These are phyloP conservation scores for Napeogenes inachia DNA, from an alignment of 2,888 invertebrate genomes.

Conservation along the genomic window DNA sequence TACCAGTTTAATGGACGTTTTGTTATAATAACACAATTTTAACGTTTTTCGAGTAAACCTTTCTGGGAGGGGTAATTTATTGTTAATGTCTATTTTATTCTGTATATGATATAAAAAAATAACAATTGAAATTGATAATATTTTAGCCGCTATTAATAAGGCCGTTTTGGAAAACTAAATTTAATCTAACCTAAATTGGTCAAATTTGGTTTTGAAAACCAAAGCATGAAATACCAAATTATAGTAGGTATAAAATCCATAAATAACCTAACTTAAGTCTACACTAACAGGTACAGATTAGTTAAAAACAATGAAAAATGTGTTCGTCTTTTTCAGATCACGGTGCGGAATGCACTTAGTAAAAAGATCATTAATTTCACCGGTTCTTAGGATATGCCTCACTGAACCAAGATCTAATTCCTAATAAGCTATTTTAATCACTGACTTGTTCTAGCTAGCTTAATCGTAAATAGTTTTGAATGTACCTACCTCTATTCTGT, in stretches of 20 bases:
- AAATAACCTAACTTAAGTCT: neutral
- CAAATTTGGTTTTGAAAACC: no score
- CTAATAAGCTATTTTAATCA: conserved; percentile 18
- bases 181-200: no score
- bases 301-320: neutral
- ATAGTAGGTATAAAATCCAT: no score
- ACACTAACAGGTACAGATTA: neutral
- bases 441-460: no score
- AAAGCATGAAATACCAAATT: no score
- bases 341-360: conserved; percentile 45
- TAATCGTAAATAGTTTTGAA: no score
- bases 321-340: conserved; percentile 33
- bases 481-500: no score
- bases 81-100: conserved; percentile 2
- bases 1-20: conserved; percentile 72
- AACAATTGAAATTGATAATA: no score
- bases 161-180: no score
- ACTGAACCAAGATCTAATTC: conserved; percentile 27
- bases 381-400: conserved; percentile 40
- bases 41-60: conserved; percentile 51
- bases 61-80: conserved; percentile 26
- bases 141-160: no score
- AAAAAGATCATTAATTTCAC: conserved; percentile 69
- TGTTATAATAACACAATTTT: conserved; percentile 68
- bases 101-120: neutral